Evolutionary conservation across 2,888 invertebrate genomes (phyloP), one percentile per base, ranked within the genome.

Genomic region (Morpho achilles): DNA sequence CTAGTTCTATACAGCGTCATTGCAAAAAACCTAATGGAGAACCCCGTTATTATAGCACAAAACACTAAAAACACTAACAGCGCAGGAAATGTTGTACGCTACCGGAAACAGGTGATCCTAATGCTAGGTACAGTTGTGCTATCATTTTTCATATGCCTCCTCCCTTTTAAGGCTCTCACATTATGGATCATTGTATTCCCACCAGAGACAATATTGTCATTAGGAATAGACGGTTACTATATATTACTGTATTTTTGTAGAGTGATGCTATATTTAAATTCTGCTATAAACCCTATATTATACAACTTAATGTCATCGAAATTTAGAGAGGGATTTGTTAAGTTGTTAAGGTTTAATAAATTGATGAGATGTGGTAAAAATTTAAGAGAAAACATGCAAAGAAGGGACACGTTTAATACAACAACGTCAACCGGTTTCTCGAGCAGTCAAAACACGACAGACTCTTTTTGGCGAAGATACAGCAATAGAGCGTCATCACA

Each of bases 291-390:
- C 90, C 97, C 97, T 8, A 96, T 97, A 72, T 87, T 98, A 54
- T 98, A 98, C 84, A 97, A 97, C 80, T 92, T 97, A 57, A 96
- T 97, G 95, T 97, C 97, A 60, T 96, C 97, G 1, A 97, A 97
- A 79, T 98, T 98, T 85, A 93, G 97, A 7, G 94, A 94, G 53
- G 96, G 96, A 5, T 96, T 96, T 69, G 91, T 95, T 56, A 93
- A 93, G 71, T 82, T 96, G 52, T 92, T 95, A 42, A 87, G 69
- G 62, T 84, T 90, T 47, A 89, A 88, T 67, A 90, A 86, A 62
- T 69, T 87, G 58, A 84, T 90, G 79, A 81, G 84, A 50, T 88
- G 86, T 59, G 82, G 89, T 56, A 79, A 85, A 45, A 84, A 74
- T 60, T 74, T 88, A 50, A 80, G 85, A 53, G 90, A 91, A 60